These are phyloP conservation scores for Athetis lepigone DNA, from an alignment of 2,888 invertebrate genomes.

Conservation along the genomic window DNA sequence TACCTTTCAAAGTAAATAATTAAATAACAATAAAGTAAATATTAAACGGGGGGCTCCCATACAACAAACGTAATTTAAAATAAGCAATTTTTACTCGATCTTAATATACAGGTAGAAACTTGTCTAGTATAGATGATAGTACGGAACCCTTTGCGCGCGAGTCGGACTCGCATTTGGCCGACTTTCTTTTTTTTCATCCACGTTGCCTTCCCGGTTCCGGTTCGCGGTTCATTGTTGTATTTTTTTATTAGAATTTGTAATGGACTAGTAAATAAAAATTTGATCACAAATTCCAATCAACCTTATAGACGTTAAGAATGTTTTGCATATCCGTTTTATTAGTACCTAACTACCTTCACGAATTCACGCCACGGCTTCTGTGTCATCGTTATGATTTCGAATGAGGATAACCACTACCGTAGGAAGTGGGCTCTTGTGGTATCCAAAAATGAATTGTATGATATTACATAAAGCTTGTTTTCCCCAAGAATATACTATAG, in stretches of 20 bases:
- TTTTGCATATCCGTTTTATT: not conserved
- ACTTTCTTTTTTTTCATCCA: too few relatives aligned
- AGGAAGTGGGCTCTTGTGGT: constrained; percentile 39
- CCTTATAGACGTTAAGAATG: not conserved
- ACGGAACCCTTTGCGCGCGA: too few relatives aligned
- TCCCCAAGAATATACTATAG: too few relatives aligned
- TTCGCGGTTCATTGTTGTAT: constrained; percentile 42
- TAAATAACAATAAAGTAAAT: too few relatives aligned
- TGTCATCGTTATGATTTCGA: constrained; percentile 34
- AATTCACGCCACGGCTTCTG: constrained; percentile 5
- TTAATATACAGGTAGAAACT: too few relatives aligned
- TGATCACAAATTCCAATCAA: constrained; percentile 11
- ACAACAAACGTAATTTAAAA: too few relatives aligned
- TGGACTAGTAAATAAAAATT: constrained; percentile 6
- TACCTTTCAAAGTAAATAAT: too few relatives aligned
- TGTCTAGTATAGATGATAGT: too few relatives aligned
- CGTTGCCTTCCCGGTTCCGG: too few relatives aligned
- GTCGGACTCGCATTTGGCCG: too few relatives aligned
- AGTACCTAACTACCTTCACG: constrained; percentile 1
- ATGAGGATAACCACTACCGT: constrained; percentile 37
- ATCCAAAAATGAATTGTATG: not conserved
- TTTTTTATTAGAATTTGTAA: constrained; percentile 36
- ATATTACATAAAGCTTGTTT: not conserved
- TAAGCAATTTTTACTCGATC: too few relatives aligned
- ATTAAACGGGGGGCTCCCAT: too few relatives aligned